Evolutionary conservation across 2,113 vertebrate genomes (phyloP).

Genomic region (Porphyrio hochstetteri): DNA sequence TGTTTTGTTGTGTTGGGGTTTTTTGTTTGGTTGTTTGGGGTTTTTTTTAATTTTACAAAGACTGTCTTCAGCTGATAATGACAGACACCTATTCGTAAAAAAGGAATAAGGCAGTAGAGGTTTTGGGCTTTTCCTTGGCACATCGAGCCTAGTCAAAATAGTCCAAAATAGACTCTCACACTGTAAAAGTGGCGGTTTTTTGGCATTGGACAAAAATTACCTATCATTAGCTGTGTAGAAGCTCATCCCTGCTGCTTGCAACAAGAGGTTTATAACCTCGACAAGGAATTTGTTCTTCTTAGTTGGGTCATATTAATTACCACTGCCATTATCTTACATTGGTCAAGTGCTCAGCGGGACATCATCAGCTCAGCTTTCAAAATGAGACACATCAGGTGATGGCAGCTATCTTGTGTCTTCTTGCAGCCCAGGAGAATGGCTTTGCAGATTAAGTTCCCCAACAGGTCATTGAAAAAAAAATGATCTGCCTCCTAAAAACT

Average conservation of each 20-base stretch:
- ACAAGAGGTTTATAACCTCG: neutral
- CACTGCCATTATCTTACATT: neutral
- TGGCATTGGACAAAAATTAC: neutral
- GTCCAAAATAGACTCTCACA: neutral
- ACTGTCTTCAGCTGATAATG: neutral
- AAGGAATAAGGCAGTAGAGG: neutral
- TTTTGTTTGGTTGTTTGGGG: neutral
- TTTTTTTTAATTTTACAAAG: neutral
- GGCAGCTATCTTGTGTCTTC: neutral
- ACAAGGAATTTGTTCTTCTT: neutral
- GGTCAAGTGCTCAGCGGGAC: neutral
- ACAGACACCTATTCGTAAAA: neutral
- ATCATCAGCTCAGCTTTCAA: neutral
- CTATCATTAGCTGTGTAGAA: neutral
- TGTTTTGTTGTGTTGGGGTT: neutral
- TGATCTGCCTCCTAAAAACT: neutral
- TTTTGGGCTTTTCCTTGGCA: neutral
- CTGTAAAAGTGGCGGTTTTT: neutral
- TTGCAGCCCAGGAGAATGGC: neutral
- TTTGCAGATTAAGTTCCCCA: neutral
- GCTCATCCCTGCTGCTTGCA: neutral
- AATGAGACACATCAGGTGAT: neutral
- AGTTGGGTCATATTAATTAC: neutral
- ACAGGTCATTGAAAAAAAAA: neutral
- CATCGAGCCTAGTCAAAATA: neutral